Conservation (phyloP, 2,797 vertebrate species). For the Gymnodraco acuticeps region DNA sequence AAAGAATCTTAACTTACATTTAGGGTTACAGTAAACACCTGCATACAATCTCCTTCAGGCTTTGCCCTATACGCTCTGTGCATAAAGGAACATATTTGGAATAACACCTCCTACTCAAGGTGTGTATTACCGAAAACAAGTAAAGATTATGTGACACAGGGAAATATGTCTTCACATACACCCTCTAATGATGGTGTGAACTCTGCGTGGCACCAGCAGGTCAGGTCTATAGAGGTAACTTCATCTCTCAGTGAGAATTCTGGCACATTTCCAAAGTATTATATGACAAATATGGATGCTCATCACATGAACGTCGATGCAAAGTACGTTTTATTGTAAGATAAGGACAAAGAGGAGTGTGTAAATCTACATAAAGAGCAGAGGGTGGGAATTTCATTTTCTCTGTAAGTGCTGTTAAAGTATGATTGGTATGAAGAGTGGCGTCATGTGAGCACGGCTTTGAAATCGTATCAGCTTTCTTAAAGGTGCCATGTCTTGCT, state of each 20-base stretch:
- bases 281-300: not conserved
- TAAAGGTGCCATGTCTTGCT: too few species aligned
- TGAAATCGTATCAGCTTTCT: constrained; percentile 49
- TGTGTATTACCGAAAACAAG: not conserved
- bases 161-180: not conserved
- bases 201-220: not conserved
- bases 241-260: not conserved
- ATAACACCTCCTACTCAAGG: not conserved
- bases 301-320: not conserved
- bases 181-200: not conserved
- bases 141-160: not conserved
- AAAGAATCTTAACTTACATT: not conserved
- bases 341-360: constrained; percentile 6
- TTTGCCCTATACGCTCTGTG: not conserved
- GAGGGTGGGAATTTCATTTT: not conserved
- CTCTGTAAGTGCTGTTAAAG: not conserved
- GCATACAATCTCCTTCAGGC: not conserved
- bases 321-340: constrained; percentile 11
- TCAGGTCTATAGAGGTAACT: too few species aligned
- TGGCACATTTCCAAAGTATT: not conserved
- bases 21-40: not conserved
- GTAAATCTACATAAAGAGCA: constrained; percentile 14
- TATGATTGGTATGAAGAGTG: constrained; percentile 57
- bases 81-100: not conserved
- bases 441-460: constrained; percentile 25